Evolutionary conservation across 2,797 vertebrate genomes (phyloP).

Genomic region (Siniperca scherzeri): DNA sequence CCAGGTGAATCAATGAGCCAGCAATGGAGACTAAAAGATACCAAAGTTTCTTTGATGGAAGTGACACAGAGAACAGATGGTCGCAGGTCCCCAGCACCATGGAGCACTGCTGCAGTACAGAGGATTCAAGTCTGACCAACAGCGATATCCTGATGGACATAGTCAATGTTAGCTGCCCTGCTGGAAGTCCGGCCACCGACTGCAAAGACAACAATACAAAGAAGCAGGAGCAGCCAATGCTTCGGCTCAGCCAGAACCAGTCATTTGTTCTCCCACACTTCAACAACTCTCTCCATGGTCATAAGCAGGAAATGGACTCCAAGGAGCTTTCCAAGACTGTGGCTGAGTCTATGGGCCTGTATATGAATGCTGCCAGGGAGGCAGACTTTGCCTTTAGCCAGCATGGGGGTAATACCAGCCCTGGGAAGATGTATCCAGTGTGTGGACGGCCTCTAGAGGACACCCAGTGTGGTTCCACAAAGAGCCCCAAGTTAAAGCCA

Average conservation of each 20-base stretch:
- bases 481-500: constrained; percentile 86
- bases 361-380: constrained; percentile 97
- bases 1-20: constrained; percentile 88
- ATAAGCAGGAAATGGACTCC: constrained; percentile 95
- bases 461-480: constrained; percentile 74
- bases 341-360: constrained; percentile 98
- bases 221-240: constrained; percentile 89
- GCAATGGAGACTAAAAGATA: constrained; percentile 99
- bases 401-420: constrained; percentile 87
- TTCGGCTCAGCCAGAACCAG: constrained; percentile 88
- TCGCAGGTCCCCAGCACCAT: constrained; percentile 89
- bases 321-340: constrained; percentile 98
- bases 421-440: constrained; percentile 91
- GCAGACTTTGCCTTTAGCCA: constrained; percentile 93
- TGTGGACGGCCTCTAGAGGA: constrained; percentile 90
- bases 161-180: constrained; percentile 90
- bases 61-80: constrained; percentile 95
- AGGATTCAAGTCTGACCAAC: constrained; percentile 85
- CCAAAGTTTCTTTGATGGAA: constrained; percentile 94
- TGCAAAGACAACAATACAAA: constrained; percentile 88
- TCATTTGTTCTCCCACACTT: constrained; percentile 89
- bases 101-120: constrained; percentile 89
- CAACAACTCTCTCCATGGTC: constrained; percentile 83
- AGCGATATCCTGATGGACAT: constrained; percentile 93
- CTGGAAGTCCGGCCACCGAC: constrained; percentile 77